phyloP scores from a whole-genome alignment of 2,888 invertebrate species.

The Quadriops clusia region DNA sequence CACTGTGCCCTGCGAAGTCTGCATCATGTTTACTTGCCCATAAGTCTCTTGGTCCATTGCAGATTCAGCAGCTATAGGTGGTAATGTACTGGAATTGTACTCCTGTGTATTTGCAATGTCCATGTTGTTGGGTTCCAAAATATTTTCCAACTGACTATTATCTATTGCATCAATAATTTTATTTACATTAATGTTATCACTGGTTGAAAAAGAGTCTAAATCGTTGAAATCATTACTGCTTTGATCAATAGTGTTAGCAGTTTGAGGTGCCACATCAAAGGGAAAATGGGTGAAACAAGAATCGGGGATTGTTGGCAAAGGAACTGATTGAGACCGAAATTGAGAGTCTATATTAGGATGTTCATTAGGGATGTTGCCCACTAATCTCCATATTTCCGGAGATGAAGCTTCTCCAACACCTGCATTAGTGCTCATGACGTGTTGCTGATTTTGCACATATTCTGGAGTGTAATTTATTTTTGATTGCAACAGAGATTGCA shows the following conservation, averaged over 20 bases:
- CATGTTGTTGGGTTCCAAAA: too few relatives aligned
- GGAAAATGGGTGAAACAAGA: constrained; percentile 17
- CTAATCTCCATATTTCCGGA: constrained; percentile 51
- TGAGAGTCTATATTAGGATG: constrained; percentile 18
- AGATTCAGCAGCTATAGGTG: background rate
- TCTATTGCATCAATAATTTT: constrained; percentile 41
- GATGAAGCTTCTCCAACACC: constrained; percentile 43
- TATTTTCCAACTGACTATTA: constrained; percentile 37
- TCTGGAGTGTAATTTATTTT: constrained; percentile 41
- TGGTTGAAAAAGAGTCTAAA: constrained; percentile 49
- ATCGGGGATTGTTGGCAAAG: constrained; percentile 39
- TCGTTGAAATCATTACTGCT: constrained; percentile 63
- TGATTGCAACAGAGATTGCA: constrained; percentile 40
- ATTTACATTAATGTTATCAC: constrained; percentile 51
- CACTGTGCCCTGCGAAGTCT: constrained; percentile 8
- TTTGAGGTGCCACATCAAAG: constrained; percentile 8
- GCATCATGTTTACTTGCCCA: constrained; percentile 13
- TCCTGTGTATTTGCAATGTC: constrained; percentile 3
- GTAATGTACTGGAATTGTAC: constrained; percentile 7
- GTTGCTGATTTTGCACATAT: constrained; percentile 24
- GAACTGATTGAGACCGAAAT: constrained; percentile 67
- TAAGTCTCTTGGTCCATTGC: constrained; percentile 7
- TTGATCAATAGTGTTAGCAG: too few relatives aligned
- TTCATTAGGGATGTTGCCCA: constrained; percentile 38
- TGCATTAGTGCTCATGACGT: constrained; percentile 8